Base-by-base conservation (phyloP, 2,113 vertebrate species). In the Prolemur simus region DNA sequence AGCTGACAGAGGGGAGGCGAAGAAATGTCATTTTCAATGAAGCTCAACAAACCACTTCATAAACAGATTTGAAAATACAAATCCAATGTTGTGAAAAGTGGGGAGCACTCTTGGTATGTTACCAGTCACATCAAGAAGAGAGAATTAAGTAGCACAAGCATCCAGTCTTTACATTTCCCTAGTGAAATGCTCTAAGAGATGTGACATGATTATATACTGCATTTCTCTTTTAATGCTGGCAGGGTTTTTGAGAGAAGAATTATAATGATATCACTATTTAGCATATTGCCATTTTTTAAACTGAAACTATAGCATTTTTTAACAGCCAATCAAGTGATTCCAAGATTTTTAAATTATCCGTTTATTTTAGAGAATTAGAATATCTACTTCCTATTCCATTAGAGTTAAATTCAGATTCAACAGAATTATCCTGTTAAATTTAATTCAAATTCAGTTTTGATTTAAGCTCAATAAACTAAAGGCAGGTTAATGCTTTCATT, bases 301-400 rank as follows among this genome's bases (percentile, higher is more conserved):
- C 64, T 29, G 29, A 74, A 63, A 84, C 60, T 18, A 37, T 71
- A 85, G 42, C 23, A n/a, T 69, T 77, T 37, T 81, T 86, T 81
- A 92, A 95, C 69, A 54, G 42, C 29, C 71, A 45, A 21, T 74
- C 74, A 45, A 74, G 80, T 60, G 60, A 94, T 25, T 34, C 84
- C 23, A 66, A 45, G 91, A 29, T 52, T 78, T 95, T 86, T 17
- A 18, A 49, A 84, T 80, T 85, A 78, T 42, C 54, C 3, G 39
- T 86, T 74, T 73, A 71, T 88, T 96, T 85, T 66, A 49, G 63
- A 78, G 34, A 92, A 94, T 73, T 29, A 92, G 45, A 94, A 76
- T 56, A 74, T 39, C 52, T 52, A 9, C 64, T 94, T 81, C n/a
- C 5, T 77, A 63, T 64, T 71, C 58, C 74, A 83, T 86, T 56